Conservation (phyloP, 2,113 vertebrate genomes). For the Elephantulus edwardii region DNA sequence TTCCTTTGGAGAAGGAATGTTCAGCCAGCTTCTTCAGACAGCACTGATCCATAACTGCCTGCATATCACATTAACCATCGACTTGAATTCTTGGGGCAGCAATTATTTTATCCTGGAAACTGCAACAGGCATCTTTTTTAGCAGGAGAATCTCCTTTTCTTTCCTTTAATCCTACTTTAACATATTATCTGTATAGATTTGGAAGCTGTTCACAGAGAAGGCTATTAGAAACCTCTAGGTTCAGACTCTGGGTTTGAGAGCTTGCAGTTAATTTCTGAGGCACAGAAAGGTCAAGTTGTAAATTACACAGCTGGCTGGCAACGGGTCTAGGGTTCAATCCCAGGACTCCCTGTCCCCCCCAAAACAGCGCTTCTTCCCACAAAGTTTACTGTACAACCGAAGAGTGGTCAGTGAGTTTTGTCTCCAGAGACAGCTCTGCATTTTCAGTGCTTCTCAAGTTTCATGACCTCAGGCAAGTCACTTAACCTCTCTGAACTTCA, state of each 20-base stretch:
- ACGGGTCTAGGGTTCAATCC: background rate
- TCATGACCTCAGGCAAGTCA: background rate
- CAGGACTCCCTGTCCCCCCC: background rate
- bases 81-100: conserved; percentile 9
- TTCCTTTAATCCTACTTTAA: conserved; percentile 51
- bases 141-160: background rate
- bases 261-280: background rate
- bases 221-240: background rate
- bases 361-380: background rate
- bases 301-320: background rate
- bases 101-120: conserved; percentile 33
- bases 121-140: conserved; percentile 40
- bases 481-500: background rate
- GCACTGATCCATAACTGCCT: conserved; percentile 19
- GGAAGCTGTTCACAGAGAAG: background rate
- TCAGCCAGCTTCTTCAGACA: conserved; percentile 39
- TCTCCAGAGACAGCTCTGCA: background rate
- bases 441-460: background rate
- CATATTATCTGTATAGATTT: conserved; percentile 28
- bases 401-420: background rate
- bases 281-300: conserved; percentile 24
- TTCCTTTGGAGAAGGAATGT: background rate
- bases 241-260: background rate
- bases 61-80: conserved; percentile 19
- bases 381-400: background rate